Evolutionary conservation across 2,113 vertebrate genomes (phyloP).

Genomic region (Synchiropus splendidus): DNA sequence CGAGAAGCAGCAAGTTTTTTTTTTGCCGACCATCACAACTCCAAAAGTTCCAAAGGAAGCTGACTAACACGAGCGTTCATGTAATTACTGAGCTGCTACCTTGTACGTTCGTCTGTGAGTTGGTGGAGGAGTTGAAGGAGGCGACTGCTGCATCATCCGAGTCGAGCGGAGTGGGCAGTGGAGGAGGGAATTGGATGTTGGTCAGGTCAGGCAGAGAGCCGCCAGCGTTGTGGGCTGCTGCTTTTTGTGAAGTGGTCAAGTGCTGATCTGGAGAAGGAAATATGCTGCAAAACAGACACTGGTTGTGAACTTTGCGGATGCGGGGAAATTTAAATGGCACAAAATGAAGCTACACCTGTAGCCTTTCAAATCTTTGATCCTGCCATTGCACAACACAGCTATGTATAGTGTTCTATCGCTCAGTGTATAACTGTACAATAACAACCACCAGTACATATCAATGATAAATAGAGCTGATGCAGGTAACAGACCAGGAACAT

Average conservation of each 20-base stretch:
- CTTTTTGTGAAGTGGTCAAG: constrained; percentile 72
- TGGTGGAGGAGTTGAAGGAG: constrained; percentile 72
- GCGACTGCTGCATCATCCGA: constrained; percentile 75
- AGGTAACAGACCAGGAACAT: too few species aligned
- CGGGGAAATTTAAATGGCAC: too few species aligned
- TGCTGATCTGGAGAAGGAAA: constrained; percentile 90
- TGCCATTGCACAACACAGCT: too few species aligned
- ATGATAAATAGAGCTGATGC: too few species aligned
- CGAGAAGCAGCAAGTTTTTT: constrained; percentile 7
- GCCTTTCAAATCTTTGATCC: too few species aligned
- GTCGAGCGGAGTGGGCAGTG: constrained; percentile 85
- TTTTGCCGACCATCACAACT: constrained; percentile 14
- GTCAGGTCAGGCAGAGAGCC: constrained; percentile 93
- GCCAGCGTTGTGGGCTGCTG: constrained; percentile 82
- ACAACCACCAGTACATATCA: too few species aligned
- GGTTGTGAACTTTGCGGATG: neutral
- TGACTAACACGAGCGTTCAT: neutral
- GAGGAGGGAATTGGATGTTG: constrained; percentile 96
- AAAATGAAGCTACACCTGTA: too few species aligned
- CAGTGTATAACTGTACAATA: too few species aligned
- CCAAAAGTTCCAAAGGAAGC: neutral
- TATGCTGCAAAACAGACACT: constrained; percentile 67
- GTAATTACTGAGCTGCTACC: constrained; percentile 11
- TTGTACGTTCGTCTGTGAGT: constrained; percentile 73
- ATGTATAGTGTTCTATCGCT: too few species aligned